Percentiles rank a stretch among this genome's conserved stretches.
Conservation (phyloP, 1,140 invertebrate species). For the Meloidogyne exigua region DNA sequence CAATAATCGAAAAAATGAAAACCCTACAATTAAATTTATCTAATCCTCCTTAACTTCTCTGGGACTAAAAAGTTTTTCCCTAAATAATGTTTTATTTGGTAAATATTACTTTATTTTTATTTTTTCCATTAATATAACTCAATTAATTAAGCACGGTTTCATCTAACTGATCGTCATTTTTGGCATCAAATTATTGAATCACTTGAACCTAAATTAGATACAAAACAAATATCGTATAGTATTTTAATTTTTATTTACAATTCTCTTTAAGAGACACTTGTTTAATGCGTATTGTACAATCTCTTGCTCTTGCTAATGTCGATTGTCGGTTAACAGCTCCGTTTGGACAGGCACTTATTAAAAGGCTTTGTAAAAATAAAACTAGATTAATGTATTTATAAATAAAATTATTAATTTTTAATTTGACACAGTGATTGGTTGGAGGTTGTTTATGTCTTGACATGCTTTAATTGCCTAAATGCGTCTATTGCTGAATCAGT, state of each 20-base stretch:
- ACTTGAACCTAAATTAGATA: neutral
- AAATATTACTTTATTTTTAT: neutral
- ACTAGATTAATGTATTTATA: neutral
- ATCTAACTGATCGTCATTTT: neutral
- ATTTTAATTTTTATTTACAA: neutral
- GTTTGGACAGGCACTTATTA: neutral
- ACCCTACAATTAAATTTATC: too few species aligned
- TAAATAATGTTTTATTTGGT: neutral
- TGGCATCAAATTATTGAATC: conserved; percentile 14
- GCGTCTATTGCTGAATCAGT: conserved; percentile 10
- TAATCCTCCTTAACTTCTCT: too few species aligned
- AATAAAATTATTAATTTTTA: neutral
- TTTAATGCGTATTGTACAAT: neutral
- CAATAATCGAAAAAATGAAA: too few species aligned
- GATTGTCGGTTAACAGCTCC: neutral
- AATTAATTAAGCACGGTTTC: conserved; percentile 13
- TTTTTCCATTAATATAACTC: neutral
- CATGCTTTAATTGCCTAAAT: neutral
- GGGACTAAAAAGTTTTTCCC: too few species aligned
- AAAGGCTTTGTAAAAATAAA: neutral
- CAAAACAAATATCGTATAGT: neutral
- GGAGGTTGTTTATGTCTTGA: conserved; percentile 4
- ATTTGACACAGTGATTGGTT: conserved; percentile 2
- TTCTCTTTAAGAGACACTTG: neutral
- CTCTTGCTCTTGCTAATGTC: conserved; percentile 8